Evolutionary conservation across 1,140 invertebrate species (phyloP), one percentile per base, ranked within the genome.

Genomic region (Acromyrmex charruanus): DNA sequence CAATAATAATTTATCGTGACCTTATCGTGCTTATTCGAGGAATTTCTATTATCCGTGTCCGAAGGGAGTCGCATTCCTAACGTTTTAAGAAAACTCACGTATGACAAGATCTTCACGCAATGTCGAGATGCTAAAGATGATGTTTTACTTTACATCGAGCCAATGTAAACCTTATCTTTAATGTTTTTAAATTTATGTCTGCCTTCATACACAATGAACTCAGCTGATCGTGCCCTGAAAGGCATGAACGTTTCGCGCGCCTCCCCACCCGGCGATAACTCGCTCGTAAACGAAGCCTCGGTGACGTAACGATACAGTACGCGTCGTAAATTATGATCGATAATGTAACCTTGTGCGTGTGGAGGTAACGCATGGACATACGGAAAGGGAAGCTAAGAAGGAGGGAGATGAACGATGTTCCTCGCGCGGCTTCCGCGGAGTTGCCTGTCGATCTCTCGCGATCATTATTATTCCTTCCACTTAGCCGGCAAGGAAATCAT

Each of bases 291-390:
- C 92, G 89, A 84, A 91, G 92, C 87, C 79, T 74, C 87, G 75
- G 59, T 93, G 93, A 94, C 93, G 93, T 94, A 93, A 94, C 90
- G 91, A 91, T 90, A 86, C 90, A 88, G 91, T 89, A 88, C 92
- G 90, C 89, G 92, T 92, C 89, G 93, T 93, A 93, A 93, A 94
- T 94, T 93, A 93, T 91, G 93, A 94, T 94, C 93, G 93, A 94
- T 94, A 93, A 93, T 90, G 93, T 91, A 93, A 94, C 93, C 93
- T 94, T 94, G 93, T 88, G 82, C 91, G 84, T 72, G 89, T 88
- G 55, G 55, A 84, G 80, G 80, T 75, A 84, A 84, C 69, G 44
- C 51, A 49, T 72, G 55, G 68, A 35, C 49, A 25, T n/a, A 12
- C 63, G 44, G 59, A 21, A 16, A 35, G n/a, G n/a, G 25, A 21